Conservation (phyloP, 2,797 vertebrate species). For the Molossus molossus region DNA sequence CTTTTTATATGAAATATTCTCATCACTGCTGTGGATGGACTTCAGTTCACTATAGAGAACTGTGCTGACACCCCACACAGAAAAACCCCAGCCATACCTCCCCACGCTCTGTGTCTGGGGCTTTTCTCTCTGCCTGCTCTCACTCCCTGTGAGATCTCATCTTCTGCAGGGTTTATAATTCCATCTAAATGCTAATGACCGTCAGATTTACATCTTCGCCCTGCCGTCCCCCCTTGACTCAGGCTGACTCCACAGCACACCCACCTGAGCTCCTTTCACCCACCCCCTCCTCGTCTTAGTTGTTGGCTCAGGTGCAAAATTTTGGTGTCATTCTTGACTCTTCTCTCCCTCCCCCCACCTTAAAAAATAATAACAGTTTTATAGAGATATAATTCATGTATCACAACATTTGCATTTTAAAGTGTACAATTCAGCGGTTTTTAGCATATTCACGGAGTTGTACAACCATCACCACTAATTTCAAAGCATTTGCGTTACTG, state of each 20-base stretch:
- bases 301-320: conserved; percentile 4
- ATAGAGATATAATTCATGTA: neutral
- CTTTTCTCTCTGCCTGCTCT: neutral
- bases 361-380: neutral
- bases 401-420: neutral
- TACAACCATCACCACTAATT: neutral
- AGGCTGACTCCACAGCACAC: neutral
- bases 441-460: neutral
- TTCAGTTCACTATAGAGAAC: neutral
- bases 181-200: conserved; percentile 55
- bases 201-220: neutral
- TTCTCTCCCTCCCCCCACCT: neutral
- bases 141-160: neutral
- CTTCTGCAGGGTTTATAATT: conserved; percentile 22
- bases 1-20: neutral
- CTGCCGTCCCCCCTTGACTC: neutral
- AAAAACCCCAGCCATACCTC: neutral
- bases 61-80: no score
- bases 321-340: neutral
- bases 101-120: neutral
- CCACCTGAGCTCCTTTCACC: neutral
- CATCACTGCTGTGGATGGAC: neutral
- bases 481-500: neutral
- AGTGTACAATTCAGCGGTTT: neutral
- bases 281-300: no score